Conservation (phyloP, 2,888 invertebrate species). For the Nudaria mundana region DNA sequence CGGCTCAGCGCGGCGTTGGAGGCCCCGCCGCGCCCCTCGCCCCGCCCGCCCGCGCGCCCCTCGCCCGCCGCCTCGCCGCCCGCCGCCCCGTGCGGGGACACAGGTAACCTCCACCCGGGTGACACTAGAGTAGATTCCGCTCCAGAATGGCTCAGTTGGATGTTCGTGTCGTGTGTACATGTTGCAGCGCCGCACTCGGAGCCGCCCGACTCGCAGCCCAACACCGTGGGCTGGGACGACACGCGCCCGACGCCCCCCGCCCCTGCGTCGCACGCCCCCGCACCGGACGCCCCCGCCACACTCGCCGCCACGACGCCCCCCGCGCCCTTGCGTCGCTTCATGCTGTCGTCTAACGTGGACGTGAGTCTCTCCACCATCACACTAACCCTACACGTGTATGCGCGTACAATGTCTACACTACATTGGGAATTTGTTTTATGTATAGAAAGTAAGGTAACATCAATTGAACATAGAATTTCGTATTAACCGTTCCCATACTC, state of each 20-base stretch:
- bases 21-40: constrained; percentile 52
- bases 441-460: too few relatives aligned
- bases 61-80: constrained; percentile 40
- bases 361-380: too few relatives aligned
- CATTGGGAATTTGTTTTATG: too few relatives aligned
- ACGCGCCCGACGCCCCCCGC: constrained; percentile 56
- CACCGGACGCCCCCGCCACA: constrained; percentile 58
- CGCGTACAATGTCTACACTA: too few relatives aligned
- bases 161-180: background rate
- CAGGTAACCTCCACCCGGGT: background rate
- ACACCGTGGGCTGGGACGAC: constrained; percentile 88
- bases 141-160: background rate
- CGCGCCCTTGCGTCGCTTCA: constrained; percentile 52
- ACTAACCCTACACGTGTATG: too few relatives aligned
- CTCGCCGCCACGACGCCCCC: constrained; percentile 36
- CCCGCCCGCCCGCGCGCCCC: constrained; percentile 48
- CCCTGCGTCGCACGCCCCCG: constrained; percentile 6
- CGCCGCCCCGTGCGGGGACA: background rate
- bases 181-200: constrained; percentile 47
- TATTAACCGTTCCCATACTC: too few relatives aligned
- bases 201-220: constrained; percentile 78
- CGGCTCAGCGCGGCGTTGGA: constrained; percentile 73
- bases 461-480: too few relatives aligned
- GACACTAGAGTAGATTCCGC: background rate
- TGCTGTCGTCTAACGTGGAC: constrained; percentile 74